These are phyloP conservation scores for Silurus aristotelis DNA, from an alignment of 2,797 vertebrate species.

Conservation along the genomic window DNA sequence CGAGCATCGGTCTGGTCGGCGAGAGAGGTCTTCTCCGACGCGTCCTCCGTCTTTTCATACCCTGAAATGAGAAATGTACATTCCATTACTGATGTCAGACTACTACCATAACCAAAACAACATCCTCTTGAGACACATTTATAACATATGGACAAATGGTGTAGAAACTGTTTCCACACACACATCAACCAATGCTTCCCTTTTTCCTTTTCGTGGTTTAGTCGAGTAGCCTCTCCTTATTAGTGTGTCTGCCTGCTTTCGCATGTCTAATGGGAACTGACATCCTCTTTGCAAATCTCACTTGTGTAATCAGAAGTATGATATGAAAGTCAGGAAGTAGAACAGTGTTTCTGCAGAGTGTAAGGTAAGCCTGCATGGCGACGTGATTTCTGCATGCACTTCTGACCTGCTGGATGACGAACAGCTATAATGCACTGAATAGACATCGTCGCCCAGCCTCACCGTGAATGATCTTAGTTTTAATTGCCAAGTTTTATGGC, in stretches of 20 bases:
- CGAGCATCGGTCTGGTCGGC: constrained; percentile 94
- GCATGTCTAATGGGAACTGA: not conserved
- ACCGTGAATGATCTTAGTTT: no score
- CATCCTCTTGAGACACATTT: not conserved
- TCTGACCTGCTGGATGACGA: not conserved
- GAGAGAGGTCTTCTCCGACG: constrained; percentile 89
- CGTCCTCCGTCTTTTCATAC: constrained; percentile 95
- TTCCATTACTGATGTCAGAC: not conserved
- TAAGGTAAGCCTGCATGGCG: not conserved
- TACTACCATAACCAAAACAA: not conserved
- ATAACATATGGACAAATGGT: not conserved
- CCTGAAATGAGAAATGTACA: constrained; percentile 68
- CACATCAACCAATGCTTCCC: not conserved
- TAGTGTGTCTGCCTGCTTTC: not conserved
- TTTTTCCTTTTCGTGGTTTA: not conserved
- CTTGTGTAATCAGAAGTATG: not conserved
- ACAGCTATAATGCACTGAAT: not conserved
- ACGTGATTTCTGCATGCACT: not conserved
- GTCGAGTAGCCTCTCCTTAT: no score
- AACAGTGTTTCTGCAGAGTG: not conserved
- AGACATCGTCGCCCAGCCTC: not conserved
- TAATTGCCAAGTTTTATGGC: no score
- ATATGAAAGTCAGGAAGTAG: not conserved
- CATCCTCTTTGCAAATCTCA: not conserved
- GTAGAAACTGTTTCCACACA: not conserved